These are phyloP conservation scores for Aethina tumida DNA, from an alignment of 1,140 invertebrate genomes.

Conservation along the genomic window DNA sequence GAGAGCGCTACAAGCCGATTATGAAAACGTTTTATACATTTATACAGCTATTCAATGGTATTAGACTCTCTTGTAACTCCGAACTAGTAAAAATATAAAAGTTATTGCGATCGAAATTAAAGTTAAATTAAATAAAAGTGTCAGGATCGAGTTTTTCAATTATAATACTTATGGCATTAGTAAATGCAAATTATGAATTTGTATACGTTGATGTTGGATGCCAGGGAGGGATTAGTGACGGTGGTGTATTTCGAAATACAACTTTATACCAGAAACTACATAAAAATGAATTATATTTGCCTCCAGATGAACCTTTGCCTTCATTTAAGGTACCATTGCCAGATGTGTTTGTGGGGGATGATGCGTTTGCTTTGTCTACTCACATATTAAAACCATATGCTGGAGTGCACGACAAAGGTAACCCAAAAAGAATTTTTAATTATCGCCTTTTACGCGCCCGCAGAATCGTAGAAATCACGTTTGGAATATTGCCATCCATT, in stretches of 20 bases:
- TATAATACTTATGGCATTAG: too few relatives aligned
- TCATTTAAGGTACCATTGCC: neutral
- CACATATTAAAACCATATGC: slow-evolving; percentile 40
- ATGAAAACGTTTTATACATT: too few relatives aligned
- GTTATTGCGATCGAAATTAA: too few relatives aligned
- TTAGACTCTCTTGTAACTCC: too few relatives aligned
- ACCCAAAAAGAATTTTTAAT: slow-evolving; percentile 34
- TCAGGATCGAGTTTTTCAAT: too few relatives aligned
- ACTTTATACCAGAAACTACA: slow-evolving; percentile 5
- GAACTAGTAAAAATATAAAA: too few relatives aligned
- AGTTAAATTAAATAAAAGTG: too few relatives aligned
- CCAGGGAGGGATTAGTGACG: slow-evolving; percentile 22
- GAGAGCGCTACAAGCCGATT: too few relatives aligned
- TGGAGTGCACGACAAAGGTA: slow-evolving; percentile 27
- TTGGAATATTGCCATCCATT: slow-evolving; percentile 39
- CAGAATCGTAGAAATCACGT: slow-evolving; percentile 41
- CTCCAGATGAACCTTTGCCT: neutral
- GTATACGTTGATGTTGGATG: slow-evolving; percentile 30
- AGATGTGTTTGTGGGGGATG: slow-evolving; percentile 6
- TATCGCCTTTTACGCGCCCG: slow-evolving; percentile 32
- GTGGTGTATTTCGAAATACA: slow-evolving; percentile 8
- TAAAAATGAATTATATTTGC: slow-evolving; percentile 6
- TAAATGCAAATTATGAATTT: too few relatives aligned
- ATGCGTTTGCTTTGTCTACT: slow-evolving; percentile 36
- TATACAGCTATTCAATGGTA: too few relatives aligned